Conservation (phyloP, 2,113 vertebrate genomes). For the Electrona antarctica region DNA sequence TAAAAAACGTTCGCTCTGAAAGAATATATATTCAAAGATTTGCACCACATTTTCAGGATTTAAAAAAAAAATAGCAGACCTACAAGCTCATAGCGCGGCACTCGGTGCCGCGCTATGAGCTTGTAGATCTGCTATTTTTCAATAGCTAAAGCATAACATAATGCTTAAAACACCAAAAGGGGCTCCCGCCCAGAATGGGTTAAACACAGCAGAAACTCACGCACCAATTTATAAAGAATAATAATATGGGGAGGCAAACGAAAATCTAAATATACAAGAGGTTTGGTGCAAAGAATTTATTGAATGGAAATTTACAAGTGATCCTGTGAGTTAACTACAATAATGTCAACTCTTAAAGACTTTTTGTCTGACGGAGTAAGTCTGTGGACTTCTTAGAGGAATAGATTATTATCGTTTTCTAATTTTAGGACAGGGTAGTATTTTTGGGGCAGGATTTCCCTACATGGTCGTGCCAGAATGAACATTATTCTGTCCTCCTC, state of each 20-base stretch:
- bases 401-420: constrained; percentile 32
- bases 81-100: too few relatives aligned
- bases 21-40: too few relatives aligned
- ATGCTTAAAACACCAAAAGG: too few relatives aligned
- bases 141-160: too few relatives aligned
- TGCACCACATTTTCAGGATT: too few relatives aligned
- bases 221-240: constrained; percentile 69
- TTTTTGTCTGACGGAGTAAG: constrained; percentile 38
- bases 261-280: constrained; percentile 37
- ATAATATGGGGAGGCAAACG: not conserved
- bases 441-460: constrained; percentile 74
- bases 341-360: constrained; percentile 19
- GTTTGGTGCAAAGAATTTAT: constrained; percentile 43
- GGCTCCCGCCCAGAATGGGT: too few relatives aligned
- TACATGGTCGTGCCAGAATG: constrained; percentile 70
- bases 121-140: too few relatives aligned
- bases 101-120: too few relatives aligned
- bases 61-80: too few relatives aligned
- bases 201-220: constrained; percentile 62
- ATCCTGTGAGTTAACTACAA: constrained; percentile 24
- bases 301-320: constrained; percentile 46
- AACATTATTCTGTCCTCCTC: constrained; percentile 51
- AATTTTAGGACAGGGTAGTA: constrained; percentile 69
- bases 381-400: constrained; percentile 39
- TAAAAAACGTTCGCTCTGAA: too few relatives aligned